A percentile compares a stretch with the other conserved stretches of the same genome.
Evolutionary conservation across 2,113 vertebrate species (phyloP).

Genomic region (Oxygymnocypris stewartii): DNA sequence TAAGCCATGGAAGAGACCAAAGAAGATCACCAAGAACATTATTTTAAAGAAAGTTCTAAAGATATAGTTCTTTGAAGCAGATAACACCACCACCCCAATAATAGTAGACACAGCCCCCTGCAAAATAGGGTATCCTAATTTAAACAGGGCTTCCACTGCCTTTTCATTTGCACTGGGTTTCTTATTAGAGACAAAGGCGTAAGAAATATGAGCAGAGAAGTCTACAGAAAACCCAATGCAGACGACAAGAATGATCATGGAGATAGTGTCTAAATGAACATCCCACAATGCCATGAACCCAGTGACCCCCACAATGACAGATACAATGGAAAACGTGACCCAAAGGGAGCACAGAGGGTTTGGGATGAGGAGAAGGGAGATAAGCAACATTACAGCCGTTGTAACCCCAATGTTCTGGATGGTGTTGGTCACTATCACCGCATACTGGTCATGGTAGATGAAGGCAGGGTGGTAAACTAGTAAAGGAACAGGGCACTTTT

Average conservation of each 20-base stretch:
- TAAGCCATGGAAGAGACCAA: constrained; percentile 69
- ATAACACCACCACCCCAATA: constrained; percentile 74
- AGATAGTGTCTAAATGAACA: constrained; percentile 72
- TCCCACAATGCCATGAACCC: constrained; percentile 73
- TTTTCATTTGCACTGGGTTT: constrained; percentile 62
- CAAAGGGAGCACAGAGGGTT: constrained; percentile 68
- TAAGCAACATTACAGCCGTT: constrained; percentile 60
- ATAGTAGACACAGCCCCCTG: constrained; percentile 74
- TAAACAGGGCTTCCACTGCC: constrained; percentile 64
- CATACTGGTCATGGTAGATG: constrained; percentile 68
- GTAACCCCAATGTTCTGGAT: constrained; percentile 64
- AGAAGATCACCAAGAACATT: constrained; percentile 72
- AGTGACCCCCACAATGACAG: constrained; percentile 73
- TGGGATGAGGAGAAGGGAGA: constrained; percentile 72
- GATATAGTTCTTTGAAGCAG: constrained; percentile 66
- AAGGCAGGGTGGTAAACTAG: constrained; percentile 72
- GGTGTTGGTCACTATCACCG: constrained; percentile 69
- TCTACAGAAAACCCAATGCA: constrained; percentile 75
- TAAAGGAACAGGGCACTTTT: constrained; percentile 60
- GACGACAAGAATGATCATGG: constrained; percentile 72
- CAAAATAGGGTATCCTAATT: constrained; percentile 67
- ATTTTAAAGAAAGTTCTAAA: constrained; percentile 76
- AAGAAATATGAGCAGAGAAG: constrained; percentile 72
- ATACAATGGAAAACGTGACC: constrained; percentile 72
- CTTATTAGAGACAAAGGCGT: constrained; percentile 69